Conservation (phyloP, 2,797 vertebrate genomes). For the Rachycentron canadum region DNA sequence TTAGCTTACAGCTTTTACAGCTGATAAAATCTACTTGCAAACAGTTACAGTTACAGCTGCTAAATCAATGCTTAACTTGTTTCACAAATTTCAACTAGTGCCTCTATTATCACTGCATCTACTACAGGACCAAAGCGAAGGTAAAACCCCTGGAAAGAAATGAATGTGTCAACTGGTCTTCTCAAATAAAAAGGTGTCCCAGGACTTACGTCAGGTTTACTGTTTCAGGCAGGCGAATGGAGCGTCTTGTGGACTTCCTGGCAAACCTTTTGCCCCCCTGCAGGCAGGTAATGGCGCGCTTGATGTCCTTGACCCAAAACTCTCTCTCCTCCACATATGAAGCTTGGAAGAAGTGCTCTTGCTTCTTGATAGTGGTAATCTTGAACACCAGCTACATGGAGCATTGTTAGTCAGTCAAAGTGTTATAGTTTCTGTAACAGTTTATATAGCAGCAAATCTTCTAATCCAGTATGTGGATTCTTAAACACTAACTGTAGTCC, state of each 20-base stretch:
- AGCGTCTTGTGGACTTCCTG: slow-evolving; percentile 94
- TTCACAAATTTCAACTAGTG: neutral
- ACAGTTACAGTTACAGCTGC: too few species aligned
- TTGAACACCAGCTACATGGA: slow-evolving; percentile 92
- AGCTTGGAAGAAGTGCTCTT: slow-evolving; percentile 97
- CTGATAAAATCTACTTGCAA: neutral
- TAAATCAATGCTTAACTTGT: too few species aligned
- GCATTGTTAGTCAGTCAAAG: slow-evolving; percentile 4
- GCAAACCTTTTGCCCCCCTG: slow-evolving; percentile 92
- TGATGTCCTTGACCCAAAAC: slow-evolving; percentile 93
- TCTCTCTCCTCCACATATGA: slow-evolving; percentile 94
- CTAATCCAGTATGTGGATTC: neutral
- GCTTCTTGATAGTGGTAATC: slow-evolving; percentile 90
- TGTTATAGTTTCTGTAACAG: neutral
- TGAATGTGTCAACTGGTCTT: neutral
- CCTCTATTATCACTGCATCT: neutral
- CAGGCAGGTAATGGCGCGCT: slow-evolving; percentile 88
- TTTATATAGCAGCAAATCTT: neutral
- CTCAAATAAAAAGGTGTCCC: neutral
- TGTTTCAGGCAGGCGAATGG: slow-evolving; percentile 91
- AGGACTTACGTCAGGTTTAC: slow-evolving; percentile 89
- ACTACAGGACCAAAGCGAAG: too few species aligned
- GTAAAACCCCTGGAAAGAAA: neutral
- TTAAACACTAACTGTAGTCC: neutral
- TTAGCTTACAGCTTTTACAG: neutral